Conservation (phyloP, 1,140 invertebrate species). For the Drosophila mojavensis region DNA sequence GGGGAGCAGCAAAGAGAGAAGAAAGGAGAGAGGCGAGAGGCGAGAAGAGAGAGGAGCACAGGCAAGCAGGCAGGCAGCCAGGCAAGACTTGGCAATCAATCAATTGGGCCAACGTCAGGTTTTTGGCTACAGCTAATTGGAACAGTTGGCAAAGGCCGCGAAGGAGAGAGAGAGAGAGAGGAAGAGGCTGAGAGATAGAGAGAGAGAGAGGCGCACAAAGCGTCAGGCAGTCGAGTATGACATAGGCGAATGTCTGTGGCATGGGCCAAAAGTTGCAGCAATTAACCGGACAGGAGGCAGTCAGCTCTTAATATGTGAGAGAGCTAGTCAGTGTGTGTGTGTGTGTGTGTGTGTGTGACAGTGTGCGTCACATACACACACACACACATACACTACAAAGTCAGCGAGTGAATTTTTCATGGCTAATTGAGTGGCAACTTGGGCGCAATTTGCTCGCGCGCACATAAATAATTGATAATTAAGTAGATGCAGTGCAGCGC, state of each 20-base stretch:
- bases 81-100: conserved; percentile 73
- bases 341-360: conserved; percentile 3
- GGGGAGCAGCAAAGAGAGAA: neutral
- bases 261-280: conserved; percentile 11
- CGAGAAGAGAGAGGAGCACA: too few species aligned
- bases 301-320: neutral
- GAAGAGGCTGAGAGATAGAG: neutral
- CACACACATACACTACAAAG: conserved; percentile 20
- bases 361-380: neutral
- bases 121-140: conserved; percentile 61
- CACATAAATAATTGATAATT: conserved; percentile 81
- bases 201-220: conserved; percentile 1
- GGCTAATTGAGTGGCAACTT: conserved; percentile 79
- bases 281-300: conserved; percentile 33
- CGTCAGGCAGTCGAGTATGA: conserved; percentile 12
- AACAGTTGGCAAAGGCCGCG: conserved; percentile 29
- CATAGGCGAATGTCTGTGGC: neutral
- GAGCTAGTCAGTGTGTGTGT: neutral
- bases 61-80: neutral
- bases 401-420: conserved; percentile 69
- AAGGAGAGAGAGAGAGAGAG: neutral
- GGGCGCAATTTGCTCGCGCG: conserved; percentile 65
- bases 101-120: conserved; percentile 54
- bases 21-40: neutral
- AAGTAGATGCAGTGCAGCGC: conserved; percentile 27